phyloP scores from a whole-genome alignment of 2,113 vertebrate genomes.

The Vidua chalybeata region DNA sequence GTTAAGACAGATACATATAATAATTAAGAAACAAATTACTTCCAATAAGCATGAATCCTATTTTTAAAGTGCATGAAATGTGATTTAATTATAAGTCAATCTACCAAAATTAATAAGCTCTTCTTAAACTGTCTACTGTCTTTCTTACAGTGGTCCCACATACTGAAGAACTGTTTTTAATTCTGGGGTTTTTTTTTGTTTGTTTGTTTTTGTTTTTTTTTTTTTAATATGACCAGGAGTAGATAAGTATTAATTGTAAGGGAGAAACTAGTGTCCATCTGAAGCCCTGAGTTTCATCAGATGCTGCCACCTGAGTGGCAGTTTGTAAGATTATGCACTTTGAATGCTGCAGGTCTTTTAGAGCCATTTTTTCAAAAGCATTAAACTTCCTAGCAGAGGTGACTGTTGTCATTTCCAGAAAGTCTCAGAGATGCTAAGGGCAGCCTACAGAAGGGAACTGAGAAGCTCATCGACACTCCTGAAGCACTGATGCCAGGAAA shows the following conservation, averaged over 20 bases:
- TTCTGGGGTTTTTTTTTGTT: not conserved
- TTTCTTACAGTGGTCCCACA: not conserved
- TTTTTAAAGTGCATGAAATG: not conserved
- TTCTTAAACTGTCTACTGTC: not conserved
- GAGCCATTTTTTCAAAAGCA: not conserved
- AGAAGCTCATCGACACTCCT: fast-evolving
- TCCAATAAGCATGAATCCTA: not conserved
- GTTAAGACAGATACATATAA: not conserved
- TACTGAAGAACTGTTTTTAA: not conserved
- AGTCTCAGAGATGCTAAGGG: not conserved
- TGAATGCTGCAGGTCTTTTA: not conserved
- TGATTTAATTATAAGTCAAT: not conserved
- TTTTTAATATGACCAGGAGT: not conserved
- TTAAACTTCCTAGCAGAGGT: not conserved
- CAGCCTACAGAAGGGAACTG: not conserved
- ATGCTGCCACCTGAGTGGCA: not conserved
- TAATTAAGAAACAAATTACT: not conserved
- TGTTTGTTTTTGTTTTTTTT: not conserved
- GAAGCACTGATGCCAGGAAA: not conserved
- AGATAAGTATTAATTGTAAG: not conserved
- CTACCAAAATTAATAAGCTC: conserved; percentile 12
- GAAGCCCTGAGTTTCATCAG: not conserved
- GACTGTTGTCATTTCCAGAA: not conserved
- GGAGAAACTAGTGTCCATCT: not conserved
- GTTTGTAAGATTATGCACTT: not conserved